Evolutionary conservation across 2,888 invertebrate species (phyloP), one percentile per base, ranked within the genome.

Genomic region (Omphaloscelis lunosa): DNA sequence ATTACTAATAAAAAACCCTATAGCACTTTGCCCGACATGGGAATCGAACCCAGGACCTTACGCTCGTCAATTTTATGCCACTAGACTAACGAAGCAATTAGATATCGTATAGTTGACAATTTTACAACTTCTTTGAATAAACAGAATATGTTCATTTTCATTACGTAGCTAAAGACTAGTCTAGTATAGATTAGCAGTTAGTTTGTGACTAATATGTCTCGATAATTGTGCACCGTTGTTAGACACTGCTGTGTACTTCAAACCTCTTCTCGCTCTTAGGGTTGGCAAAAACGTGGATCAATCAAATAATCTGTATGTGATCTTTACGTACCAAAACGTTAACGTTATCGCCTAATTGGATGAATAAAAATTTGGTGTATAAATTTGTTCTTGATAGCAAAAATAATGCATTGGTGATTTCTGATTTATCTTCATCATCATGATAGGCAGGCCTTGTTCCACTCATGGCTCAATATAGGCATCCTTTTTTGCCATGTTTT

Each of bases 121-220:
- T 51, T 4, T 7, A 23, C 27, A 71, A 27, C 15, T 23, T 39
- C n/a, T 23, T 59, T 20, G 15, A n/a, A n/a, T 7, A 17, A 34
- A 29, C 39, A 39, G 2, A 61, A n/a, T n/a, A n/a, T n/a, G 62
- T 58, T 27, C 15, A 20, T 53, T 68, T 61, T 75, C 53, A 73
- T 77, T 58, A 84, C 56, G 59, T 39, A 67, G 39, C 70, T 77
- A 12, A 74, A 53, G 69, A 76, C 71, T 72, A 86, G 76, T 77
- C 2, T 70, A 65, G 53, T 74, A 79, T 58, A 76, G 81, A 84
- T 86, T 74, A 86, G 59, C 78, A 81, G 84, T 80, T 77, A 86
- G 68, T 70, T 79, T 86, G 90, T 90, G 91, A 92, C 92, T 91
- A 91, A 89, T 92, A 92, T 89, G 93, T 93, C 91, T 90, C 91